Conservation (phyloP, 2,113 vertebrate genomes). For the Ceuthmochares aereus region DNA sequence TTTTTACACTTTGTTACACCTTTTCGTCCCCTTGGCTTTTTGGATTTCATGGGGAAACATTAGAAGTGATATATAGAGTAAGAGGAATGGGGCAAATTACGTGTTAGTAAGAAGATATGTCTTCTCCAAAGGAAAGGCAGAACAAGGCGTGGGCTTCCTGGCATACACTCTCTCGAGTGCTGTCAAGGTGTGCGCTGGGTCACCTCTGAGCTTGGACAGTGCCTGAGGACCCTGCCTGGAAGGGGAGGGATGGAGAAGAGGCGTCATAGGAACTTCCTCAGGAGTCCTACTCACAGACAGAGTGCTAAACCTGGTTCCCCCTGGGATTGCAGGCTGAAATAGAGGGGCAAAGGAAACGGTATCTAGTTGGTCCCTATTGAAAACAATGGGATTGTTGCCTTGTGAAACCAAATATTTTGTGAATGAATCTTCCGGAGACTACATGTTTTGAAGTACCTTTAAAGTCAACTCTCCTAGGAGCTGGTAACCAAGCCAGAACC, state of each 20-base stretch:
- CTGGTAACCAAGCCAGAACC: neutral
- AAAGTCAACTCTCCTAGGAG: neutral
- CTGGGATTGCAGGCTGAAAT: neutral
- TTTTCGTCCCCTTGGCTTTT: neutral
- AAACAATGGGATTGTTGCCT: constrained; percentile 9
- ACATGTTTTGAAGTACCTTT: neutral
- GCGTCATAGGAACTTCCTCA: neutral
- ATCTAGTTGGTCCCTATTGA: neutral
- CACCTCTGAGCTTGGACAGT: neutral
- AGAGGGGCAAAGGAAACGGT: neutral
- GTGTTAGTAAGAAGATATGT: neutral
- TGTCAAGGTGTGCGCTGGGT: neutral
- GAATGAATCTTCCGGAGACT: constrained; percentile 9
- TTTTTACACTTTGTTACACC: neutral
- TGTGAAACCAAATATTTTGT: neutral
- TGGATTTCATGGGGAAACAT: neutral
- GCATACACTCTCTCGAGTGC: neutral
- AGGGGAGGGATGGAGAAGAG: neutral
- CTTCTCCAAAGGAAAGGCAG: neutral
- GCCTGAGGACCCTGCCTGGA: neutral
- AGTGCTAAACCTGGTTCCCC: neutral
- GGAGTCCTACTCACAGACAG: neutral
- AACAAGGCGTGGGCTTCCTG: neutral
- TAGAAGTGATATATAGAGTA: neutral
- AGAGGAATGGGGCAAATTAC: neutral